phyloP scores from a whole-genome alignment of 2,797 vertebrate species.

The Sebastes umbrosus region DNA sequence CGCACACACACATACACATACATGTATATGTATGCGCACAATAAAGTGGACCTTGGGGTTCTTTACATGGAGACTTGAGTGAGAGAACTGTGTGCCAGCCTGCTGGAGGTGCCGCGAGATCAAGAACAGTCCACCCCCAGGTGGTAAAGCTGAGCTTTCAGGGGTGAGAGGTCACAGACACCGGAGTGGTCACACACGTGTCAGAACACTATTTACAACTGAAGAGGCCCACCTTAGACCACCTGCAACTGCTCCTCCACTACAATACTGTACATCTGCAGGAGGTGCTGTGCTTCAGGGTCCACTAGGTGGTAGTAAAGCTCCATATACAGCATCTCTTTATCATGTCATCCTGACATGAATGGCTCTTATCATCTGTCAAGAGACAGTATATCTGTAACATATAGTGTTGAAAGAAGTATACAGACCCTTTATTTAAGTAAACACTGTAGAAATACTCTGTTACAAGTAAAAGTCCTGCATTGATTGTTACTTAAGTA shows the following conservation, averaged over 20 bases:
- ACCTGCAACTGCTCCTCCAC: conserved; percentile 62
- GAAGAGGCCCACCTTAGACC: conserved; percentile 72
- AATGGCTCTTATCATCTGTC: background rate
- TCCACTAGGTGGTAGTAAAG: conserved; percentile 72
- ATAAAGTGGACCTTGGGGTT: conserved; percentile 42
- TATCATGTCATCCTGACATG: background rate
- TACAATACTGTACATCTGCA: conserved; percentile 9
- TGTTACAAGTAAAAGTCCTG: too few species aligned
- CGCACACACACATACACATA: background rate
- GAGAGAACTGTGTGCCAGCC: conserved; percentile 37
- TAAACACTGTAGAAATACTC: too few species aligned
- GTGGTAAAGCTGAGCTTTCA: conserved; percentile 72
- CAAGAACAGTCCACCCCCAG: conserved; percentile 70
- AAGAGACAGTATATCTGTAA: background rate
- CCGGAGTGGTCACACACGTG: conserved; percentile 74
- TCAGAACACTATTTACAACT: conserved; percentile 77
- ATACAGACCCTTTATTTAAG: too few species aligned
- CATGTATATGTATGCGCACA: background rate
- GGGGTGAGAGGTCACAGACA: conserved; percentile 67
- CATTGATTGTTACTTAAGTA: too few species aligned
- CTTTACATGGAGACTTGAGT: conserved; percentile 47
- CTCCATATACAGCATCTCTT: background rate
- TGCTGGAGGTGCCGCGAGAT: conserved; percentile 69
- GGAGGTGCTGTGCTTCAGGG: background rate
- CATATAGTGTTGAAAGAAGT: background rate